Percentiles rank a stretch among this genome's conserved stretches.
phyloP scores from a whole-genome alignment of 1,140 invertebrate species.

The Caenorhabditis inopinata region DNA sequence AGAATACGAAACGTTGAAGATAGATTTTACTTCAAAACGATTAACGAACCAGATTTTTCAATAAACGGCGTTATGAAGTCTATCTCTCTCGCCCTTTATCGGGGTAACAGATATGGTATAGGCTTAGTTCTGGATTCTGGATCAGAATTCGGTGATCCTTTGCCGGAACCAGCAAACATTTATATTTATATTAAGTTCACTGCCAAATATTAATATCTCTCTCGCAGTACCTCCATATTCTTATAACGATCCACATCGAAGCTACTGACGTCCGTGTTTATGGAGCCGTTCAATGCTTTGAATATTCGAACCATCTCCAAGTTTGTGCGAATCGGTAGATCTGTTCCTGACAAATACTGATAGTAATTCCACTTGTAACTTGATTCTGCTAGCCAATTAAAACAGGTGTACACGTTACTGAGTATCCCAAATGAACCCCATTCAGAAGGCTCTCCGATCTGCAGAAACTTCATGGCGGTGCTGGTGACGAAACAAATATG shows the following conservation, averaged over 20 bases:
- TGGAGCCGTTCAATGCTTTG: slow-evolving; percentile 55
- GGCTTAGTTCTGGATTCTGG: too few species aligned
- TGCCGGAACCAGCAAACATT: too few species aligned
- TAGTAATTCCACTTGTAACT: slow-evolving; percentile 56
- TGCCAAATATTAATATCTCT: too few species aligned
- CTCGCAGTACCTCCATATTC: slow-evolving; percentile 28
- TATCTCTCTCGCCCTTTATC: too few species aligned
- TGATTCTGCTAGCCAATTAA: slow-evolving; percentile 50
- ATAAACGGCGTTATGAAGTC: too few species aligned
- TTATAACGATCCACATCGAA: slow-evolving; percentile 38
- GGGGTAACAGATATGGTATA: too few species aligned
- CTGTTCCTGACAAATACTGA: slow-evolving; percentile 56
- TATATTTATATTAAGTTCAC: too few species aligned
- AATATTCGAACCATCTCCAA: slow-evolving; percentile 62
- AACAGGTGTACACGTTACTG: slow-evolving; percentile 53
- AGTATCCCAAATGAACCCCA: slow-evolving; percentile 49
- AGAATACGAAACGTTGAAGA: too few species aligned
- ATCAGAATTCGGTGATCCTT: too few species aligned
- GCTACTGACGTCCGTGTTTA: slow-evolving; percentile 51
- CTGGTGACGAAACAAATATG: not conserved
- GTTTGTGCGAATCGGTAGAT: slow-evolving; percentile 60
- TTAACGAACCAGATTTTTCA: too few species aligned
- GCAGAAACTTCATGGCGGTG: not conserved
- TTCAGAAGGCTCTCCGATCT: slow-evolving; percentile 46
- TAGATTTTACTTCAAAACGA: too few species aligned